These are phyloP conservation scores for Empis livida DNA, from an alignment of 2,888 invertebrate genomes.

Conservation along the genomic window DNA sequence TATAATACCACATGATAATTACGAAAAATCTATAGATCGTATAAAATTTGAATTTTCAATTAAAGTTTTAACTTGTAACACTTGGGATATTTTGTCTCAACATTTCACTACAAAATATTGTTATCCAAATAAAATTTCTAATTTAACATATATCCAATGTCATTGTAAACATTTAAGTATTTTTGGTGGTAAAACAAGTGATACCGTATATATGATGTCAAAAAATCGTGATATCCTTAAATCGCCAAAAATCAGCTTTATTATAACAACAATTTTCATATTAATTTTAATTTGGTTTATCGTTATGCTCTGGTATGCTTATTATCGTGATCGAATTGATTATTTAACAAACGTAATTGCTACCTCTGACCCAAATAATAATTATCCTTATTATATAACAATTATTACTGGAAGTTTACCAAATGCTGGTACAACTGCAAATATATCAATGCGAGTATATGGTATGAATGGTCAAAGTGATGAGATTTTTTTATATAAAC, in stretches of 20 bases:
- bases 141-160: slow-evolving; percentile 7
- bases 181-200: neutral
- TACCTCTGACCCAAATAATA: neutral
- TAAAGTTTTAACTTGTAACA: slow-evolving; percentile 3
- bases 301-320: neutral
- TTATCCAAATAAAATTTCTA: slow-evolving; percentile 1
- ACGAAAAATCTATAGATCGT: neutral
- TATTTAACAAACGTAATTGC: neutral
- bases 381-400: slow-evolving; percentile 11
- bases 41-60: slow-evolving; percentile 5
- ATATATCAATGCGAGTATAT: slow-evolving; percentile 14
- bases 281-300: neutral
- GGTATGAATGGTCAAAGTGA: slow-evolving; percentile 7
- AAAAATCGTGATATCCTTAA: neutral
- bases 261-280: neutral
- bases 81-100: slow-evolving; percentile 1
- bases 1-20: neutral
- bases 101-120: slow-evolving; percentile 5
- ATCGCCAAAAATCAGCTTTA: neutral
- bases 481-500: slow-evolving; percentile 8
- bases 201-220: too few species aligned
- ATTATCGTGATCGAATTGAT: neutral
- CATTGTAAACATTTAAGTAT: slow-evolving; percentile 7
- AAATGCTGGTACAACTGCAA: slow-evolving; percentile 17
- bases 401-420: slow-evolving; percentile 18